Conservation (phyloP, 2,797 vertebrate species). For the Clamator glandarius region DNA sequence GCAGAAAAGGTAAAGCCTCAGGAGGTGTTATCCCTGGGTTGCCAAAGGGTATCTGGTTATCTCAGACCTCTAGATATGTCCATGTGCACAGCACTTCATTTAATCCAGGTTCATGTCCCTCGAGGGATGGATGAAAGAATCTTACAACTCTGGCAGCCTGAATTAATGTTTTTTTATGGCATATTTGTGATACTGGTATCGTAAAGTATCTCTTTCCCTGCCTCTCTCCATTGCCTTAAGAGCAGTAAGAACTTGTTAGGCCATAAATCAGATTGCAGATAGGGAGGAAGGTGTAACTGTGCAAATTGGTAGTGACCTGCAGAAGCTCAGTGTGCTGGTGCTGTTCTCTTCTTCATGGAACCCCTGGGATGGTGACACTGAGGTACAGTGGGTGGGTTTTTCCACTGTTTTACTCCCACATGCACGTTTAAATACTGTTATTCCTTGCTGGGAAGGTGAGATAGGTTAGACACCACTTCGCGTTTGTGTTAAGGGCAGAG, state of each 20-base stretch:
- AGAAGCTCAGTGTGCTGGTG: neutral
- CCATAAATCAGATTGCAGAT: neutral
- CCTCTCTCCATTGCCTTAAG: neutral
- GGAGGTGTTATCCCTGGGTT: neutral
- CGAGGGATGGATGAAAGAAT: neutral
- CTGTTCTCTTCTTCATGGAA: neutral
- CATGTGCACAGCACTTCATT: neutral
- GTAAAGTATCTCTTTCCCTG: neutral
- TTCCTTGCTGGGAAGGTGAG: neutral
- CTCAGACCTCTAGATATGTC: neutral
- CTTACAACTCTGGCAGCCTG: neutral
- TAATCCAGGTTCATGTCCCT: neutral
- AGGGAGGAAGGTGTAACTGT: neutral
- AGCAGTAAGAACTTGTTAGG: neutral
- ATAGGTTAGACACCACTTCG: neutral
- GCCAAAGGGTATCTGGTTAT: neutral
- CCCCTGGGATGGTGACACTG: neutral
- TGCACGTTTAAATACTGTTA: neutral
- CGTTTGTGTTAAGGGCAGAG: neutral
- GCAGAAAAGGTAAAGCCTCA: constrained; percentile 90
- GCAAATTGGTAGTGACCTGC: neutral
- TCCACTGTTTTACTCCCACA: neutral
- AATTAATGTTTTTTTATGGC: neutral
- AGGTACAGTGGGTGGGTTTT: neutral
- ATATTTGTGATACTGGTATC: neutral